Conservation (phyloP, 2,888 invertebrate genomes). For the Charanyca ferruginea region DNA sequence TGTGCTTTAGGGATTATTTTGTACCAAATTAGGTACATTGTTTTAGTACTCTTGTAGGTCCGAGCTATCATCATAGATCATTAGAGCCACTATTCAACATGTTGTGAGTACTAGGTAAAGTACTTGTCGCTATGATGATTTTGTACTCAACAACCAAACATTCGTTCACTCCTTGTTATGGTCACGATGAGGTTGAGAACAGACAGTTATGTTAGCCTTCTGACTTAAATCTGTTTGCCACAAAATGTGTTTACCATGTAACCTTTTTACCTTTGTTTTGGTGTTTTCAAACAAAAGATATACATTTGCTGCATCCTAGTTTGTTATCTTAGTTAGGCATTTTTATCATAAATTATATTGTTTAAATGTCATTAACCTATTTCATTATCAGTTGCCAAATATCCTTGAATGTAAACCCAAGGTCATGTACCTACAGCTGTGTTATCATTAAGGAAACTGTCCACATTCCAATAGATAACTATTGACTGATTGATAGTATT, state of each 20-base stretch:
- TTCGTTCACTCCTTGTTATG: neutral
- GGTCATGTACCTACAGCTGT: conserved; percentile 64
- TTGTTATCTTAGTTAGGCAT: neutral
- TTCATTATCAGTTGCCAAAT: conserved; percentile 50
- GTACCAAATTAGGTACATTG: neutral
- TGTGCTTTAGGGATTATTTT: neutral
- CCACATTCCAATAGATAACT: conserved; percentile 68
- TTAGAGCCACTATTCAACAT: too few species aligned
- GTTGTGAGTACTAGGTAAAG: too few species aligned
- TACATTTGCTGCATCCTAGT: neutral
- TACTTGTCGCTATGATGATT: too few species aligned
- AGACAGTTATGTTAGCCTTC: too few species aligned
- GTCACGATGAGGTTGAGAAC: too few species aligned
- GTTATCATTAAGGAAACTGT: conserved; percentile 60
- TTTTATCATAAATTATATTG: conserved; percentile 4
- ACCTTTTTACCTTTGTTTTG: neutral
- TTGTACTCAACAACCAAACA: neutral
- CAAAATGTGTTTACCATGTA: neutral
- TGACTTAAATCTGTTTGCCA: too few species aligned
- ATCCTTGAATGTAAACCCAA: conserved; percentile 61
- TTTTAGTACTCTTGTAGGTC: neutral
- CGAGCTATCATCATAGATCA: neutral
- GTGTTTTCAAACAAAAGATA: conserved; percentile 29
- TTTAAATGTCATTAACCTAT: conserved; percentile 52
- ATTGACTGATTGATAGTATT: conserved; percentile 57